A percentile compares a stretch with the other conserved stretches of the same genome.
Evolutionary conservation across 2,113 vertebrate genomes (phyloP).

Genomic region (Oncorhynchus mykiss): DNA sequence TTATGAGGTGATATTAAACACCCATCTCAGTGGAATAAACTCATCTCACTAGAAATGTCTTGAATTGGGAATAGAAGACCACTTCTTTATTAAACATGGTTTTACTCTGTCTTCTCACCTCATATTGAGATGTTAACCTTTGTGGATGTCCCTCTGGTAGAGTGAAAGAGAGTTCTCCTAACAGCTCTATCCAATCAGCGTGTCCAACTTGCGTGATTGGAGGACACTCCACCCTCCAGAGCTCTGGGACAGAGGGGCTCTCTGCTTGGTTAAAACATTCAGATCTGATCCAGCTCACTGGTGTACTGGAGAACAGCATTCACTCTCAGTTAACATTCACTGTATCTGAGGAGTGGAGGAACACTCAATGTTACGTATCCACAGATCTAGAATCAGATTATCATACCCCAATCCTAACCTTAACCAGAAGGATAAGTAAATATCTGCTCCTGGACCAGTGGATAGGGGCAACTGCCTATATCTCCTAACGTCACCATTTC

Average conservation of each 20-base stretch:
- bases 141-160: conserved; percentile 3
- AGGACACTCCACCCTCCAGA: neutral
- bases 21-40: conserved; percentile 30
- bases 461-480: neutral
- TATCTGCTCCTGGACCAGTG: too few species aligned
- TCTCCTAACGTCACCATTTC: neutral
- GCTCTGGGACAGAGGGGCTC: neutral
- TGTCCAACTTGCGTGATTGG: neutral
- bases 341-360: too few species aligned
- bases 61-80: conserved; percentile 9
- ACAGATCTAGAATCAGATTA: too few species aligned
- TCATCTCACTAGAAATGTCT: conserved; percentile 30
- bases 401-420: too few species aligned
- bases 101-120: neutral
- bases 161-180: conserved; percentile 23
- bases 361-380: too few species aligned
- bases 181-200: neutral
- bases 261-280: neutral
- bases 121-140: neutral
- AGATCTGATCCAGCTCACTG: neutral
- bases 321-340: neutral
- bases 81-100: neutral
- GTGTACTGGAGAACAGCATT: too few species aligned
- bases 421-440: too few species aligned
- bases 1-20: neutral